Percentiles rank a stretch among this genome's conserved stretches.
Conservation (phyloP, 2,797 vertebrate species). For the Chelon labrosus region DNA sequence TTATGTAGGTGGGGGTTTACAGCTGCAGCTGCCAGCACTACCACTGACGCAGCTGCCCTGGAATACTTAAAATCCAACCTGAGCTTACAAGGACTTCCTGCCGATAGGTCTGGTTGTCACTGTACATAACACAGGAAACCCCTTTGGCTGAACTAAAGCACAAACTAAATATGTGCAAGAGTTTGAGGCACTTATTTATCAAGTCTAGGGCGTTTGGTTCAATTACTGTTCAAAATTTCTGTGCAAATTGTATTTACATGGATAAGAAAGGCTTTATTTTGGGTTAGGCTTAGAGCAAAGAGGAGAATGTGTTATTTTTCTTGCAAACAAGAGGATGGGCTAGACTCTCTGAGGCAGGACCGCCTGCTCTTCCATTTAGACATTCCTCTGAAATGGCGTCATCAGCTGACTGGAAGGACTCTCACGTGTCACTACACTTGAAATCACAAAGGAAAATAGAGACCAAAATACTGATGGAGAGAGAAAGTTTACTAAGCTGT, state of each 20-base stretch:
- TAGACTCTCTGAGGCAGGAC: conserved; percentile 35
- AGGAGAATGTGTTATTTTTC: conserved; percentile 22
- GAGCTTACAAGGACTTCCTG: conserved; percentile 47
- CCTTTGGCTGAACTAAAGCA: conserved; percentile 6
- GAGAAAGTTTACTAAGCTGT: conserved; percentile 15
- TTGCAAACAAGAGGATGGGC: conserved; percentile 11
- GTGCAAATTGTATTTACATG: not conserved
- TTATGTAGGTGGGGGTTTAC: not conserved
- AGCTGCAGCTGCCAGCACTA: conserved; percentile 5
- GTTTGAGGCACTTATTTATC: not conserved
- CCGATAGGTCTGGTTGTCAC: conserved; percentile 13
- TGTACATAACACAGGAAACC: conserved; percentile 22
- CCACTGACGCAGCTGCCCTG: not conserved
- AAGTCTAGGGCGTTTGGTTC: not conserved
- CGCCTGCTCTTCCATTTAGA: conserved; percentile 40
- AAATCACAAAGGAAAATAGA: conserved; percentile 38
- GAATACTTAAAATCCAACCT: conserved; percentile 29
- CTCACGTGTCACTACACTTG: conserved; percentile 51
- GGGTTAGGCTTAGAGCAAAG: no score
- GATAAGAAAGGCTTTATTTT: not conserved
- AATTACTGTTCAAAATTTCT: conserved; percentile 1
- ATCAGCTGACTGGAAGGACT: conserved; percentile 37
- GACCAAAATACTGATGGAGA: conserved; percentile 29
- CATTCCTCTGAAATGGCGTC: conserved; percentile 68
- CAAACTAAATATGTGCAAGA: not conserved